Conservation (phyloP, 1,140 invertebrate genomes). For the Drosophila littoralis region DNA sequence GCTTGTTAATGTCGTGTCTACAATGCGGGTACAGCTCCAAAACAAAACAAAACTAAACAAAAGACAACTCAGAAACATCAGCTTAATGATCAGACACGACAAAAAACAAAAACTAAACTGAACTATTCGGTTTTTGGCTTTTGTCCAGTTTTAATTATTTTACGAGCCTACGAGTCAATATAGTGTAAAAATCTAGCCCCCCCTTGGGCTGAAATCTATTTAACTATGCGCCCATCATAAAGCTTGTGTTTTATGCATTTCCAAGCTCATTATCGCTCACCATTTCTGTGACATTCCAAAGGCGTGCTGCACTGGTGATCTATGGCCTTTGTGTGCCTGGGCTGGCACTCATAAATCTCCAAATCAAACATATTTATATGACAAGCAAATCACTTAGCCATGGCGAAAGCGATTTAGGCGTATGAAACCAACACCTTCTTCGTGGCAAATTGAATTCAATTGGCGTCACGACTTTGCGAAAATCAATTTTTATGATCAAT, state of each 20-base stretch:
- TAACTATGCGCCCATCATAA: too few relatives aligned
- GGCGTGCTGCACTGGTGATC: constrained; percentile 24
- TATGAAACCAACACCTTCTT: constrained; percentile 63
- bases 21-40: constrained; percentile 54
- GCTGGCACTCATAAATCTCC: constrained; percentile 41
- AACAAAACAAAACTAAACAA: constrained; percentile 20
- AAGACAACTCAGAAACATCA: constrained; percentile 15
- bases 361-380: constrained; percentile 60
- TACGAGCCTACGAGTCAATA: constrained; percentile 35
- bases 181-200: neutral
- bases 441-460: constrained; percentile 75
- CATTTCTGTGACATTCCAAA: constrained; percentile 44
- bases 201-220: neutral
- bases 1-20: constrained; percentile 73
- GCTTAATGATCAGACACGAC: constrained; percentile 49
- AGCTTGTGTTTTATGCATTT: constrained; percentile 34
- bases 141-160: constrained; percentile 69
- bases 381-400: constrained; percentile 72
- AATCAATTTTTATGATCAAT: constrained; percentile 81
- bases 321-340: constrained; percentile 38
- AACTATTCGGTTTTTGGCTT: constrained; percentile 22
- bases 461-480: constrained; percentile 68
- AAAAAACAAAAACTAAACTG: constrained; percentile 1
- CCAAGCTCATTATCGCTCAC: constrained; percentile 25
- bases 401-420: constrained; percentile 23